These are phyloP conservation scores for Chlorops oryzae DNA, from an alignment of 1,140 invertebrate species.

Conservation along the genomic window DNA sequence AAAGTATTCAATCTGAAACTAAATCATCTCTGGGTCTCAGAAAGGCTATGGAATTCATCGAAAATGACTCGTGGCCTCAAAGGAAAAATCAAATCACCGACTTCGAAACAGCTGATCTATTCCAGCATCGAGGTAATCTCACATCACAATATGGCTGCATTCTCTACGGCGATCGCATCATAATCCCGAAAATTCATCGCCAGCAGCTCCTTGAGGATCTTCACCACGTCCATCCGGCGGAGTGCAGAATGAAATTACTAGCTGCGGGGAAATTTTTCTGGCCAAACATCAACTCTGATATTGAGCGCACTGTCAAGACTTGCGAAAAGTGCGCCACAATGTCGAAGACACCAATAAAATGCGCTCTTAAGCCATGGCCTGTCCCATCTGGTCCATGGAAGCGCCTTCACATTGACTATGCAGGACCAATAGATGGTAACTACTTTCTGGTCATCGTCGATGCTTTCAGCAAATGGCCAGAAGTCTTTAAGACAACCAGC, in stretches of 20 bases:
- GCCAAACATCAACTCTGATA: too few relatives aligned
- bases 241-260: slow-evolving; percentile 1
- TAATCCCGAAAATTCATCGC: slow-evolving; percentile 41
- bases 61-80: neutral
- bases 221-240: slow-evolving; percentile 33
- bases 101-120: neutral
- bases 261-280: neutral
- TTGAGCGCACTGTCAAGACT: too few relatives aligned
- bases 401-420: slow-evolving; percentile 12
- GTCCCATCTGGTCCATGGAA: neutral
- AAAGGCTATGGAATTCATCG: neutral
- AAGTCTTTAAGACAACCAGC: slow-evolving; percentile 4
- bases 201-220: slow-evolving; percentile 42
- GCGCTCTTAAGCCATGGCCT: slow-evolving; percentile 1
- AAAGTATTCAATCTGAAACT: neutral
- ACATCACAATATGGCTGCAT: neutral
- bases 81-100: neutral
- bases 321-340: too few relatives aligned
- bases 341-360: neutral
- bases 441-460: slow-evolving; percentile 11
- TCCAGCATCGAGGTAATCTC: neutral
- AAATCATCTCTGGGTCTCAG: slow-evolving; percentile 6
- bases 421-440: slow-evolving; percentile 6
- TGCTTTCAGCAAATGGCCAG: slow-evolving; percentile 13
- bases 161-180: slow-evolving; percentile 11